Evolutionary conservation across 2,113 vertebrate genomes (phyloP), one percentile per base, ranked within the genome.

Genomic region (Chionomys nivalis): DNA sequence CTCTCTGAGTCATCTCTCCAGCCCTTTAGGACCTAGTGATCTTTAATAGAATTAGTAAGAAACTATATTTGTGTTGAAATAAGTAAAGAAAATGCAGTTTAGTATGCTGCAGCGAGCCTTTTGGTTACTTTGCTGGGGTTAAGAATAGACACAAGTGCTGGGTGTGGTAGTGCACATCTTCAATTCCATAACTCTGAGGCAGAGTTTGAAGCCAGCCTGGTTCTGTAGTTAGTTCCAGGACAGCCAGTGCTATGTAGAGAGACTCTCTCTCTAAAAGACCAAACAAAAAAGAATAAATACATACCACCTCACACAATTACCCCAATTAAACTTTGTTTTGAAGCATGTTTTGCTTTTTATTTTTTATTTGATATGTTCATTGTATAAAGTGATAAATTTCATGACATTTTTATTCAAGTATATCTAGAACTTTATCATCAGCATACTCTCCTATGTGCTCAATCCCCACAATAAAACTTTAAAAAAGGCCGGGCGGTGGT

Each of bases 31-130:
- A 86, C 42, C 36, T 28, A 75, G 21, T 89, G 42, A 86, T 90
- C 13, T 77, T 93, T 95, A 91, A 86, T 86, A 81, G 94, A 95
- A 72, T 19, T 44, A 47, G 10, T 39, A 33, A 89, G 68, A 28
- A 88, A 42, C 28, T 82, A 1, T 14, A 90, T 36, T 91, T 93
- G 72, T 36, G 28, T 83, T 86, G 26, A 93, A 77, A 91, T 61
- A 63, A 78, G 55, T 78, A 86, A 88, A 79, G 70, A 88, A 79
- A 89, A 42, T 63, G 8, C 3, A 77, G 1, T 82, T 86, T 58
- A 87, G 31, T 82, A 73, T 87, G 78, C 12, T 92, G 1, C 47
- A 39, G 73, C 76, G 33, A 93, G 31, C 28, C 52, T 49, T 11
- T 96, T 8, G 87, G 17, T 81, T 81, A 94, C 28, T 87, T 94